phyloP scores from a whole-genome alignment of 2,797 vertebrate species.

The Galaxias olidus region DNA sequence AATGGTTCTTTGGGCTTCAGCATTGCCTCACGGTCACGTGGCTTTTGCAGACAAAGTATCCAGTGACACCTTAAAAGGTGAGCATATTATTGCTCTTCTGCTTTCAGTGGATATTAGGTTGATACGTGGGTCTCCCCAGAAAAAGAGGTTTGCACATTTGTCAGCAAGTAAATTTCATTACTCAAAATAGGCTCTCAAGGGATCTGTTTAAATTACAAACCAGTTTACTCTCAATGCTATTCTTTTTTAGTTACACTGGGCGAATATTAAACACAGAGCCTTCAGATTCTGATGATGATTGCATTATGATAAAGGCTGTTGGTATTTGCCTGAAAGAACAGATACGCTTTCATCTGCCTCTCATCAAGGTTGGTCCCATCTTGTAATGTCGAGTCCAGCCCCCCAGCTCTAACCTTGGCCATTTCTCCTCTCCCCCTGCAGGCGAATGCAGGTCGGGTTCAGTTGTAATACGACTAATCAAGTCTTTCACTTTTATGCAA shows the following conservation, averaged over 20 bases:
- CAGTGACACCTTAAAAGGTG: too few species aligned
- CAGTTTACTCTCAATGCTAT: too few species aligned
- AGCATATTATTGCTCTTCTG: too few species aligned
- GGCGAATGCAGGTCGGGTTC: slow-evolving; percentile 64
- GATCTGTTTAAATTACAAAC: too few species aligned
- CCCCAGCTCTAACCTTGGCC: slow-evolving; percentile 66
- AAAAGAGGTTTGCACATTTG: too few species aligned
- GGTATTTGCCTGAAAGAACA: not conserved
- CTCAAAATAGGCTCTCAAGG: too few species aligned
- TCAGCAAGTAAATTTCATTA: too few species aligned
- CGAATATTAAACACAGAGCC: too few species aligned
- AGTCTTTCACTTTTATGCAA: slow-evolving; percentile 78
- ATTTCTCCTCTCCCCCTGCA: slow-evolving; percentile 54
- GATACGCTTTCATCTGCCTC: slow-evolving; percentile 21
- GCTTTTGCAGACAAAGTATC: not conserved
- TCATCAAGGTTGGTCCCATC: slow-evolving; percentile 40
- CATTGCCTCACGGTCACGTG: slow-evolving; percentile 36
- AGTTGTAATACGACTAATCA: slow-evolving; percentile 78
- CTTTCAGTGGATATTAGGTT: too few species aligned
- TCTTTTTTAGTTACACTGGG: too few species aligned
- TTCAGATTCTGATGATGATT: not conserved
- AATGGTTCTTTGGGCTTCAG: slow-evolving; percentile 19
- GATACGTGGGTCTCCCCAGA: not conserved
- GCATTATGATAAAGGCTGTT: too few species aligned
- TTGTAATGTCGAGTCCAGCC: slow-evolving; percentile 45